Evolutionary conservation across 1,140 invertebrate species (phyloP).

Genomic region (Druon quercuslanigerum): DNA sequence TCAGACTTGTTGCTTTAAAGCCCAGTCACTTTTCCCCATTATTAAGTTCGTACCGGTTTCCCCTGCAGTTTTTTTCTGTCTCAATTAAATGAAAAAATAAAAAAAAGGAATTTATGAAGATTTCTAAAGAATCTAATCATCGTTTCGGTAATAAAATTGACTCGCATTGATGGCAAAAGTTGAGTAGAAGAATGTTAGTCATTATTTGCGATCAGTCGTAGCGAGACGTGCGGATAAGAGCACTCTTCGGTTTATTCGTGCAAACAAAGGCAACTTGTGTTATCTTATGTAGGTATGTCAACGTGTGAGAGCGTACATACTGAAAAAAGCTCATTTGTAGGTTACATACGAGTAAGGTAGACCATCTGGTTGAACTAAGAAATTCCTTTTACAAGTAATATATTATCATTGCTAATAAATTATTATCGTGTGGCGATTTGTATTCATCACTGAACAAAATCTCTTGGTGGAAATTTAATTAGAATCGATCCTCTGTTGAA

Average conservation of each 20-base stretch:
- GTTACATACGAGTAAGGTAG: neutral
- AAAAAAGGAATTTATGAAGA: too few relatives aligned
- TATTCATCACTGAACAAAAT: too few relatives aligned
- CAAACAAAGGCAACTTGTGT: constrained; percentile 31
- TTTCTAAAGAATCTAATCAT: too few relatives aligned
- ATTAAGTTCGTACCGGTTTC: too few relatives aligned
- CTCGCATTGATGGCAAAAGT: neutral
- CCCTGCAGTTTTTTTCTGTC: too few relatives aligned
- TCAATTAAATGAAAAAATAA: too few relatives aligned
- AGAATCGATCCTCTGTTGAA: too few relatives aligned
- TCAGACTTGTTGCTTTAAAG: too few relatives aligned
- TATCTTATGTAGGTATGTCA: constrained; percentile 6
- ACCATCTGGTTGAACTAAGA: neutral
- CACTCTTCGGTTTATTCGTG: constrained; percentile 17
- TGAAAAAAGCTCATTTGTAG: constrained; percentile 10
- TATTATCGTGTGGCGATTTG: neutral
- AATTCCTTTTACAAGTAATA: neutral
- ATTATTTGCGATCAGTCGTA: constrained; percentile 28
- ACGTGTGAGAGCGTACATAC: neutral
- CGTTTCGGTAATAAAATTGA: constrained; percentile 9
- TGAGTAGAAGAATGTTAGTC: constrained; percentile 7
- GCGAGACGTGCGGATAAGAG: constrained; percentile 22
- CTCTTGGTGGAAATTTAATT: too few relatives aligned
- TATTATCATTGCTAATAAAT: neutral
- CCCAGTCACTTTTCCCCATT: too few relatives aligned